Evolutionary conservation across 2,113 vertebrate species (phyloP), one percentile per base, ranked within the genome.

Genomic region (Galemys pyrenaicus): DNA sequence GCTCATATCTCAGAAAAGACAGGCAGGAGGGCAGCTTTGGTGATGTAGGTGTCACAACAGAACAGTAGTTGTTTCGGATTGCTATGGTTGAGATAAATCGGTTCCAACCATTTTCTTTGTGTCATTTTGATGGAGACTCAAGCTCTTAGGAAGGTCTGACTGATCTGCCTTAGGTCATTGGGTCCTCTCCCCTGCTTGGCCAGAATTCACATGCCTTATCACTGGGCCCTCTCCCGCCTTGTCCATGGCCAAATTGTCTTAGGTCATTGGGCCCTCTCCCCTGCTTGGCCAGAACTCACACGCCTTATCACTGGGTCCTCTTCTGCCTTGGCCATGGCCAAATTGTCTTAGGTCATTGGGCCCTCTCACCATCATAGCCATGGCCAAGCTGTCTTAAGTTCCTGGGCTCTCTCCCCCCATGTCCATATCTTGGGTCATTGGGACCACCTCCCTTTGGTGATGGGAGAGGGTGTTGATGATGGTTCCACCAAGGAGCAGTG

Each of bases 271-370:
- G 37, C 20, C 68, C 22, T 26, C 68, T 10, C 8, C 24, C 51
- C 46, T 17, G 16, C 17, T 17, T 54, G 15, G 19, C 51, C 51
- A 20, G 17, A 17, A 54, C 51, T 54, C 3, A 20, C 5, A 9
- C 24, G 17, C 46, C 67, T 49, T 30, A 30, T 73, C 56, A 5
- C 4, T 5, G 7, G 12, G 46, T 11, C 46, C 46, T 13, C 46
- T 13, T 30, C 41, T 5, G 17, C 3, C 5, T 49, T n/a, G 71
- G 37, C 7, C 8, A 0, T 30, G n/a, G 13, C 20, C 2, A 13
- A 20, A 4, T 12, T 32, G 13, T 51, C 62, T 32, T 26, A 28
- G 70, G 67, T 70, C 60, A 5, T 5, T 5, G 7, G 30, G 37
- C 20, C 68, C 22, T 26, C 68, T 10, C 8, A 3, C 51, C 46